Percentiles rank a stretch among this genome's conserved stretches.
Evolutionary conservation across 2,113 vertebrate species (phyloP).

Genomic region (Atherinomorus stipes): DNA sequence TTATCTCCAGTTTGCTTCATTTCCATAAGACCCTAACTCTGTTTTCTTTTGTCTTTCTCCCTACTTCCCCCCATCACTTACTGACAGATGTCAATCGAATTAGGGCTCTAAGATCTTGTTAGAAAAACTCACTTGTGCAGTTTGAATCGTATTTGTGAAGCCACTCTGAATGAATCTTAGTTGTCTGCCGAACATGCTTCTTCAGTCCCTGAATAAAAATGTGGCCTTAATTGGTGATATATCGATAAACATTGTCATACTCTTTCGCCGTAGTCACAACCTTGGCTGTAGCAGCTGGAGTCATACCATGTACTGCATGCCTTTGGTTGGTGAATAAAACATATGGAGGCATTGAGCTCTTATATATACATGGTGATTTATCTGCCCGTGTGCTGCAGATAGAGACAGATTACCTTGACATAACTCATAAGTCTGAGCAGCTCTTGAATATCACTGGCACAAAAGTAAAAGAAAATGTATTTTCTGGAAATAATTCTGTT

Average conservation of each 20-base stretch:
- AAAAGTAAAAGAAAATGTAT: no score
- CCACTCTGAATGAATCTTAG: neutral
- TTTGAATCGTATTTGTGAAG: neutral
- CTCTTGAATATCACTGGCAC: no score
- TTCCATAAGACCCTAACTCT: constrained; percentile 47
- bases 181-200: neutral
- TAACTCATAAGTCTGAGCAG: no score
- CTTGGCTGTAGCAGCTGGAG: neutral
- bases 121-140: constrained; percentile 3
- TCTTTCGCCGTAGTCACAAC: neutral
- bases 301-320: neutral
- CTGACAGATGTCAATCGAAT: constrained; percentile 7
- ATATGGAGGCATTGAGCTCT: no score
- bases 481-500: no score
- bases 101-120: constrained; percentile 22
- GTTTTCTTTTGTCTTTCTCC: constrained; percentile 33
- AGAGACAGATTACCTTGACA: no score
- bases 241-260: neutral
- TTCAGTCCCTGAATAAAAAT: neutral
- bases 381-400: no score
- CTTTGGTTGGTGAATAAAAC: no score
- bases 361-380: no score
- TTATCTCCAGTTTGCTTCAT: constrained; percentile 47
- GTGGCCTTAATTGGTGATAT: neutral
- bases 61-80: constrained; percentile 5